Percentiles rank a stretch among this genome's conserved stretches.
Conservation (phyloP, 2,888 invertebrate genomes). For the Xestoiulus laeticollis region DNA sequence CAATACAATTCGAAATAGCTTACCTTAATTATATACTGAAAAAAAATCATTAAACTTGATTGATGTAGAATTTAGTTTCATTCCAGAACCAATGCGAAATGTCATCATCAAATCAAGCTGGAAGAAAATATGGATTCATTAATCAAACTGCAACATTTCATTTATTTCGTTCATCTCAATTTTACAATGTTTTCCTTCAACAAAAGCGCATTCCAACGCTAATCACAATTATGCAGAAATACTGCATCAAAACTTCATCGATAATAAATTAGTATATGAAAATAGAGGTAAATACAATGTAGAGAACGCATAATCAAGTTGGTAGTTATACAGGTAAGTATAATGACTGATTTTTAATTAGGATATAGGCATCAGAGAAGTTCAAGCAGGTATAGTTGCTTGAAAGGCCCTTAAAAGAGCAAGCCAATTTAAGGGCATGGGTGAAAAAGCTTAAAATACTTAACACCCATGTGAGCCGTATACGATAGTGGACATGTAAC, state of each 20-base stretch:
- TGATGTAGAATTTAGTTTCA: not conserved
- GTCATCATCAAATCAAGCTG: not conserved
- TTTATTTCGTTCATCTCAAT: not conserved
- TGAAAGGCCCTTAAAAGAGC: not conserved
- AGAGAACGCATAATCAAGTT: not conserved
- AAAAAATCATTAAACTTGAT: not conserved
- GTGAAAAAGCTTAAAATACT: too few species aligned
- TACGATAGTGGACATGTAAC: not conserved
- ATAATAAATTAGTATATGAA: conserved; percentile 24
- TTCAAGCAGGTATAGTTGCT: too few species aligned
- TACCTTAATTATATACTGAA: not conserved
- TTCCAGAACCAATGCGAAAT: not conserved
- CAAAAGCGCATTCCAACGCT: not conserved
- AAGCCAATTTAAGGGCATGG: not conserved
- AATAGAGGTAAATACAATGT: not conserved
- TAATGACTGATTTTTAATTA: not conserved
- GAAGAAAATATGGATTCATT: not conserved
- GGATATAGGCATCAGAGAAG: not conserved
- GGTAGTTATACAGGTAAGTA: not conserved
- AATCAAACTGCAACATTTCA: not conserved
- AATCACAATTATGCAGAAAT: not conserved
- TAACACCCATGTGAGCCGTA: not conserved
- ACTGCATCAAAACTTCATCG: not conserved
- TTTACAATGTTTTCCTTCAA: not conserved
- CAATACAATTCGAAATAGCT: not conserved